Evolutionary conservation across 2,113 vertebrate genomes (phyloP).

Genomic region (Piaya cayana): DNA sequence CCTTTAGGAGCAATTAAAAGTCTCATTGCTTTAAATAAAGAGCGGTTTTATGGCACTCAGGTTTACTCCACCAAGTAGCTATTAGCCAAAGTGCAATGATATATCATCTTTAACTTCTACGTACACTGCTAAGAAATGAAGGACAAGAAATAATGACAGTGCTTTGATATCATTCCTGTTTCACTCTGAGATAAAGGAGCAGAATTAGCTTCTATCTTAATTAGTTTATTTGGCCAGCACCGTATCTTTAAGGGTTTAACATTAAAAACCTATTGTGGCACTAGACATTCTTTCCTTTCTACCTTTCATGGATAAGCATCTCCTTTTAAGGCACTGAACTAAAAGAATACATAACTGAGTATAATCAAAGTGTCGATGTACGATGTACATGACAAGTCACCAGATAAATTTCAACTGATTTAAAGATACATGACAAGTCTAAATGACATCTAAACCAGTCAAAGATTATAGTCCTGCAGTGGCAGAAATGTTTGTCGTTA

Average conservation of each 20-base stretch:
- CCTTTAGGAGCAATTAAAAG: not conserved
- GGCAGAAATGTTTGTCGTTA: not conserved
- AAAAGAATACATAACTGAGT: not conserved
- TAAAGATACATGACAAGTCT: not conserved
- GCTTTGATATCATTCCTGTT: not conserved
- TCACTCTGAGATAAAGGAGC: not conserved
- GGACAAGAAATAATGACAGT: not conserved
- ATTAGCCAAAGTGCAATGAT: not conserved
- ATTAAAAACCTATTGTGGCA: not conserved
- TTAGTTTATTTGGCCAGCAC: not conserved
- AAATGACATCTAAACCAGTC: not conserved
- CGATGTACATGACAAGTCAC: not conserved
- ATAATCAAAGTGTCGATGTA: not conserved
- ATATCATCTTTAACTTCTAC: not conserved
- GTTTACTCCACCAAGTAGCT: not conserved
- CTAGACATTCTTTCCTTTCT: not conserved
- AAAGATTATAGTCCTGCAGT: not conserved
- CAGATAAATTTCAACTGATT: not conserved
- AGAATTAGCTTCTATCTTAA: not conserved
- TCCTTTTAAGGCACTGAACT: not conserved
- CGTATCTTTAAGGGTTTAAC: not conserved
- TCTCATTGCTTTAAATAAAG: not conserved
- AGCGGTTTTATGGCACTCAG: not conserved
- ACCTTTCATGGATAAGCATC: not conserved
- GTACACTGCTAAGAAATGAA: not conserved